Evolutionary conservation across 2,113 vertebrate species (phyloP), one percentile per base, ranked within the genome.

Genomic region (Meriones unguiculatus): DNA sequence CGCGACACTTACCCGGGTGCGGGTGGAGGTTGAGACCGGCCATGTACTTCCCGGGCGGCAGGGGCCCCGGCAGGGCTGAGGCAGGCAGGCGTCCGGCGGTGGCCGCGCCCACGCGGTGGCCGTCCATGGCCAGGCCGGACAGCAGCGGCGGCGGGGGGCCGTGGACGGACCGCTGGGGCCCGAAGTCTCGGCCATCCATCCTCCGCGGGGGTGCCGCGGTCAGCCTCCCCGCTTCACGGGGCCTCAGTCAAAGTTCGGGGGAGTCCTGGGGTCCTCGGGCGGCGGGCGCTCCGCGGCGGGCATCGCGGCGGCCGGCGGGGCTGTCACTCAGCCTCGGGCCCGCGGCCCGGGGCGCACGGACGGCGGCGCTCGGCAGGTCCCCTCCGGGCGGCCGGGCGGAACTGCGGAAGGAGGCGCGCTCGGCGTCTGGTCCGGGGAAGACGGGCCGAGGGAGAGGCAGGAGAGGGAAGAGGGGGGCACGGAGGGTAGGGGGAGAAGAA

Each of bases 111-210:
- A 99, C 98, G 92, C 99, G 99, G 98, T 99, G 99, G 87, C 99
- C 98, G 98, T 99, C 99, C 99, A 99, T 99, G 25, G 99, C 98
- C 98, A 99, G 98, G 97, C 99, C 99, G 89, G 99, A 99, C 98
- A 99, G 98, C 98, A 99, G 97, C 96, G 99, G 99, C 92, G 99
- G 99, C 93, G 98, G 98, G 91, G 99, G 99, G 80, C 99, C 99
- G 97, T 99, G 99, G 97, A 99, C 99, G 95, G 99, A 99, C 98
- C 99, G 99, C 98, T 99, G 99, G 97, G 98, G 99, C 98, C 99
- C 99, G 97, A 99, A 99, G 99, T 99, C 99, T 99, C 99, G 99
- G 99, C 99, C 99, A 99, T 99, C 99, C 99, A 99, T 99, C 99
- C 96, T 97, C 96, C 93, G 96, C 96, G 94, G 92, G 91, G 93